phyloP scores from a whole-genome alignment of 2,113 vertebrate genomes.

The Epinephelus cyanopodus region DNA sequence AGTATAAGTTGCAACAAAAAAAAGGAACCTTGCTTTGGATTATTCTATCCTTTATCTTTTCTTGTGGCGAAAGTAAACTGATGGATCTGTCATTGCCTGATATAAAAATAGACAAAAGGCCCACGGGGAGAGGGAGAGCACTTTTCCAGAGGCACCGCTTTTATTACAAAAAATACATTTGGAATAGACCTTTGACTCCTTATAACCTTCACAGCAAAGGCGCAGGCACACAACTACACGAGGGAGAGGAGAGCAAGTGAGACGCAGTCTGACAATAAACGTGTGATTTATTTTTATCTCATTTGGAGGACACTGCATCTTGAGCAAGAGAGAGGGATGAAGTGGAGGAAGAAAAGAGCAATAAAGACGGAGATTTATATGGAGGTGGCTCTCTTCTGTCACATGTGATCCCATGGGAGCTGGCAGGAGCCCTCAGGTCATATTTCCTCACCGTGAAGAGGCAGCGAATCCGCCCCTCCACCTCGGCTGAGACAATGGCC shows the following conservation, averaged over 20 bases:
- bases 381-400: conserved; percentile 76
- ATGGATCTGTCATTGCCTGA: conserved; percentile 1
- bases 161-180: conserved; percentile 39
- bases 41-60: not conserved
- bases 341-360: conserved; percentile 55
- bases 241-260: conserved; percentile 13
- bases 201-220: conserved; percentile 27
- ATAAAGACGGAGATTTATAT: conserved; percentile 84
- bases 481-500: conserved; percentile 64
- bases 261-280: conserved; percentile 65
- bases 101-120: conserved; percentile 30
- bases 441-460: conserved; percentile 77
- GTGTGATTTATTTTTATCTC: conserved; percentile 78
- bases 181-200: conserved; percentile 34
- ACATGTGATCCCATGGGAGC: conserved; percentile 75
- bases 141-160: conserved; percentile 24
- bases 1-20: not conserved
- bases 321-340: conserved; percentile 64
- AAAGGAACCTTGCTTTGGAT: not conserved
- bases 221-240: conserved; percentile 5
- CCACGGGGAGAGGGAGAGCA: not conserved
- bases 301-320: conserved; percentile 63
- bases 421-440: conserved; percentile 77
- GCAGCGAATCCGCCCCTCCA: conserved; percentile 52
- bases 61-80: conserved; percentile 16